Percentiles rank a stretch among this genome's conserved stretches.
These are phyloP conservation scores for Perca flavescens DNA, from an alignment of 2,113 vertebrate species.

Conservation along the genomic window DNA sequence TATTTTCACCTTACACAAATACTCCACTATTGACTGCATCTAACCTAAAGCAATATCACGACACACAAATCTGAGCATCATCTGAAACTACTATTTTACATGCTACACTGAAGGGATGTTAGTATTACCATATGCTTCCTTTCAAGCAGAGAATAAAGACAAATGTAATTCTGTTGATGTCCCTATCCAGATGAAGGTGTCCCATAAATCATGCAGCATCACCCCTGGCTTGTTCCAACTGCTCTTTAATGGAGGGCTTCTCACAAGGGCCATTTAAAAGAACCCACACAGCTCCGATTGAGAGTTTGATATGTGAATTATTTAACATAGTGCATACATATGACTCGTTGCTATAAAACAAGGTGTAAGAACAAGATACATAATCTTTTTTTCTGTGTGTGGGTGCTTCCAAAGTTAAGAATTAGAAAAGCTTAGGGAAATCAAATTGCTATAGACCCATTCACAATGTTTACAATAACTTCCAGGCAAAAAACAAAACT, in stretches of 20 bases:
- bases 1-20: not conserved
- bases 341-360: constrained; percentile 75
- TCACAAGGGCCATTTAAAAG: constrained; percentile 78
- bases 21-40: constrained; percentile 1
- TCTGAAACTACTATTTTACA: constrained; percentile 9
- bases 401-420: constrained; percentile 41
- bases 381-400: constrained; percentile 52
- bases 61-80: constrained; percentile 3
- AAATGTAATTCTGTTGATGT: constrained; percentile 64
- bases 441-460: not conserved
- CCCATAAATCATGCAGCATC: constrained; percentile 75
- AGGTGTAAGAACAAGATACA: constrained; percentile 74
- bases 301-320: constrained; percentile 75
- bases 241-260: constrained; percentile 69
- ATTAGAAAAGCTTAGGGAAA: constrained; percentile 31
- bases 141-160: constrained; percentile 55
- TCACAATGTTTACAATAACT: no score
- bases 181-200: constrained; percentile 60
- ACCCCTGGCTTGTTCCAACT: constrained; percentile 59
- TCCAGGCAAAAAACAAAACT: no score
- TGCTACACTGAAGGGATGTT: constrained; percentile 9
- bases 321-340: constrained; percentile 76
- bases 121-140: constrained; percentile 26
- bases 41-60: constrained; percentile 18
- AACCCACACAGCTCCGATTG: constrained; percentile 66